Evolutionary conservation across 2,888 invertebrate species (phyloP).

Genomic region (Euplagia quadripunctaria): DNA sequence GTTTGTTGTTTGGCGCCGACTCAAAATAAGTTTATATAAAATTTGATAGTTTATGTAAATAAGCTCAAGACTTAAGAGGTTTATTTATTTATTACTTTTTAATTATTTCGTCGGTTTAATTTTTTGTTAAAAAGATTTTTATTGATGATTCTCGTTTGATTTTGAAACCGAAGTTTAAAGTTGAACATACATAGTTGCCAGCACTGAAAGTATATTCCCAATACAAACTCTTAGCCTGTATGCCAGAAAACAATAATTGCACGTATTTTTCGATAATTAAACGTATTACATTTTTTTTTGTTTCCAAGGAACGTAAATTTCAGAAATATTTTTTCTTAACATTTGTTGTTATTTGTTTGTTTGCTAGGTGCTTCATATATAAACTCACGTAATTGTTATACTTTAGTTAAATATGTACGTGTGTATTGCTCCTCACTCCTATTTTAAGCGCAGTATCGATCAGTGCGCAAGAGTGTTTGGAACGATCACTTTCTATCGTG

Average conservation of each 20-base stretch:
- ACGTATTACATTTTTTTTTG: background rate
- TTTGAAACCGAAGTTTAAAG: background rate
- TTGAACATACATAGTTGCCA: background rate
- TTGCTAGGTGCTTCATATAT: slow-evolving; percentile 1
- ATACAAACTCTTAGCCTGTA: background rate
- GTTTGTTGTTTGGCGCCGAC: too few relatives aligned
- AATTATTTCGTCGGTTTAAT: too few relatives aligned
- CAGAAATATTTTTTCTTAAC: background rate
- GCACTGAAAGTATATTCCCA: background rate
- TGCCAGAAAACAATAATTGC: background rate
- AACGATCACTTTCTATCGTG: slow-evolving; percentile 83
- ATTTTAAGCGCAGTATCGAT: slow-evolving; percentile 71
- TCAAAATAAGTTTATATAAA: too few relatives aligned
- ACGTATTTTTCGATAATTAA: background rate
- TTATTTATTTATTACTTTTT: too few relatives aligned
- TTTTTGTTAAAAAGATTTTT: too few relatives aligned
- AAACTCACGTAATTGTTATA: slow-evolving; percentile 51
- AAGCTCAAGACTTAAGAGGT: too few relatives aligned
- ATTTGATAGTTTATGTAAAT: too few relatives aligned
- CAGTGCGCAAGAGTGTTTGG: slow-evolving; percentile 71
- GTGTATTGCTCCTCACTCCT: slow-evolving; percentile 75
- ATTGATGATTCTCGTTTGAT: background rate
- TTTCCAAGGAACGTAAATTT: background rate
- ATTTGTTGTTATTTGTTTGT: background rate
- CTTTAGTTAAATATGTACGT: slow-evolving; percentile 69